Evolutionary conservation across 92 coral and sea anemone species (phyloP).

Genomic region (Actinostola sp.): DNA sequence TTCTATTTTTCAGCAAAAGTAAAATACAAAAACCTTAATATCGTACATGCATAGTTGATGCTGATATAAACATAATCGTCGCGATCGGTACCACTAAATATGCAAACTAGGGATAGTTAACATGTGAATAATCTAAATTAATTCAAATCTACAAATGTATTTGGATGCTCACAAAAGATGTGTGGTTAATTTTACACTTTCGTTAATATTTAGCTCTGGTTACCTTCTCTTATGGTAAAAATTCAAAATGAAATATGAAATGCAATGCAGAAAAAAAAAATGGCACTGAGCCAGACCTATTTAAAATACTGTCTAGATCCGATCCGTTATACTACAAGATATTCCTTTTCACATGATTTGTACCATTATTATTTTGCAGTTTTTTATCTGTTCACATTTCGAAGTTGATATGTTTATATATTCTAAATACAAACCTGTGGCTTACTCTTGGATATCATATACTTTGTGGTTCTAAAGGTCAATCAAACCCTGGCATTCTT

Average conservation of each 20-base stretch:
- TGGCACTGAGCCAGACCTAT: constrained; percentile 1
- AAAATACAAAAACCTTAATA: background rate
- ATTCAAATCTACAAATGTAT: background rate
- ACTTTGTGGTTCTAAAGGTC: constrained; percentile 7
- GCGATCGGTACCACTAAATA: constrained; percentile 7
- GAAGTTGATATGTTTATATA: background rate
- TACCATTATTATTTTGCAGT: too few species aligned
- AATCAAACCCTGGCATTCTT: constrained; percentile 1
- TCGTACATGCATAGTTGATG: background rate
- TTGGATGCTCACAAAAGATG: background rate
- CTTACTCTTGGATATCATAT: background rate
- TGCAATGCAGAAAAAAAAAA: background rate
- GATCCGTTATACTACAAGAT: too few species aligned
- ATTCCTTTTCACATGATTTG: background rate
- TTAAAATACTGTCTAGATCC: too few species aligned
- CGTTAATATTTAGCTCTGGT: background rate
- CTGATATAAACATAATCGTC: background rate
- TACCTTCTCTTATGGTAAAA: background rate
- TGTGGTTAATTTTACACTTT: too few species aligned
- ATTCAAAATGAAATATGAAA: background rate
- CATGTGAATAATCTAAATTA: background rate
- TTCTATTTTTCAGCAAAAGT: background rate
- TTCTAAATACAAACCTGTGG: constrained; percentile 1
- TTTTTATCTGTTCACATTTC: too few species aligned
- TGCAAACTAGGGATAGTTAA: background rate